Evolutionary conservation across 2,113 vertebrate genomes (phyloP).

Genomic region (Bucco capensis): DNA sequence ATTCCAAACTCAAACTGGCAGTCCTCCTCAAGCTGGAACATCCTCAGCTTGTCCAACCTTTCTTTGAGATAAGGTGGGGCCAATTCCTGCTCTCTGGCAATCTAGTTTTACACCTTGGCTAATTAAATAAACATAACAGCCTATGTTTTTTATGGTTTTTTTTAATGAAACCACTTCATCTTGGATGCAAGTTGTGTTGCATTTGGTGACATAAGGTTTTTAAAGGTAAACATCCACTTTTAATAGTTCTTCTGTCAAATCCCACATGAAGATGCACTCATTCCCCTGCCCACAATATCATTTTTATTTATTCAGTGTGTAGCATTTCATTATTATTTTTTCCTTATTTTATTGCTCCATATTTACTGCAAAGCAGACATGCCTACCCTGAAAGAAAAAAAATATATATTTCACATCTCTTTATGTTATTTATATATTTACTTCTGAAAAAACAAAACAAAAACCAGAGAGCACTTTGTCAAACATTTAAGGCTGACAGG

Average conservation of each 20-base stretch:
- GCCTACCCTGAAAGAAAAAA: not conserved
- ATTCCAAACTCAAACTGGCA: not conserved
- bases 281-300: not conserved
- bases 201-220: not conserved
- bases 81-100: not conserved
- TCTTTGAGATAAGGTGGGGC: not conserved
- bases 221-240: not conserved
- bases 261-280: not conserved
- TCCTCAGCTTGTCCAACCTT: not conserved
- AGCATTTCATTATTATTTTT: not conserved
- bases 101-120: not conserved
- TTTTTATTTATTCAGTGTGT: not conserved
- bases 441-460: not conserved
- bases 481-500: constrained; percentile 58
- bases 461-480: constrained; percentile 43
- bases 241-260: not conserved
- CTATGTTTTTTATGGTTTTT: not conserved
- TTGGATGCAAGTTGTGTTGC: not conserved
- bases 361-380: not conserved
- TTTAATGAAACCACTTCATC: not conserved
- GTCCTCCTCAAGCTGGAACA: not conserved
- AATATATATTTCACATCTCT: not conserved
- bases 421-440: constrained; percentile 8
- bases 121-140: constrained; percentile 22
- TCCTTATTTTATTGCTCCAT: not conserved